A percentile compares a stretch with the other conserved stretches of the same genome.
Evolutionary conservation across 1,140 invertebrate genomes (phyloP).

Genomic region (Centruroides sculpturatus): DNA sequence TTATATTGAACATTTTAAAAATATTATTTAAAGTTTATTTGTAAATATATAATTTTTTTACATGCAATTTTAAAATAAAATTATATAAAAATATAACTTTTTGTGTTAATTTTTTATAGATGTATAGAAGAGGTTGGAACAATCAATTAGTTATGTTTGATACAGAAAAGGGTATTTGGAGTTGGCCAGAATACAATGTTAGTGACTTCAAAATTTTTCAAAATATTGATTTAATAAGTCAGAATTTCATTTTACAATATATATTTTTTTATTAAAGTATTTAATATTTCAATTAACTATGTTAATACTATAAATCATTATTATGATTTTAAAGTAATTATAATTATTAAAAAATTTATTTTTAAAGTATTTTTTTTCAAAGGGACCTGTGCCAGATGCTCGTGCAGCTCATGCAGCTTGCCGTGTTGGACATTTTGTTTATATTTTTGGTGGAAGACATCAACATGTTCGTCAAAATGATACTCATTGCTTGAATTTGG

Average conservation of each 20-base stretch:
- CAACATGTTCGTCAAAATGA: constrained; percentile 29
- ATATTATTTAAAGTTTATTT: background rate
- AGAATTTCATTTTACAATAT: background rate
- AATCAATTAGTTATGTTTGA: constrained; percentile 31
- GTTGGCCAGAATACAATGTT: constrained; percentile 25
- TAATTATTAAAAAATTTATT: background rate
- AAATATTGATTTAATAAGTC: background rate
- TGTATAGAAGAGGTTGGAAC: constrained; percentile 27
- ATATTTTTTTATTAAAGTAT: background rate
- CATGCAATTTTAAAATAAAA: no score
- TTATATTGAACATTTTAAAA: no score
- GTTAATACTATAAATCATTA: background rate
- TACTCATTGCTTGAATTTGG: constrained; percentile 31
- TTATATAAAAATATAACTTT: no score
- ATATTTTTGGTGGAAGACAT: constrained; percentile 35
- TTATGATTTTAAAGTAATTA: background rate
- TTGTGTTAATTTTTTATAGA: background rate
- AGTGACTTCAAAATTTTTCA: constrained; percentile 5
- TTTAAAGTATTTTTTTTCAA: constrained; percentile 4
- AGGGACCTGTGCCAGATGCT: constrained; percentile 28
- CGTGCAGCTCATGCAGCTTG: constrained; percentile 33
- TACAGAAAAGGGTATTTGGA: constrained; percentile 24
- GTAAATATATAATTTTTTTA: no score
- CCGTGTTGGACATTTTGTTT: constrained; percentile 24
- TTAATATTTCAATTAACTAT: background rate